Evolutionary conservation across 2,888 invertebrate genomes (phyloP), one percentile per base, ranked within the genome.

Genomic region (Agriopis aurantiaria): DNA sequence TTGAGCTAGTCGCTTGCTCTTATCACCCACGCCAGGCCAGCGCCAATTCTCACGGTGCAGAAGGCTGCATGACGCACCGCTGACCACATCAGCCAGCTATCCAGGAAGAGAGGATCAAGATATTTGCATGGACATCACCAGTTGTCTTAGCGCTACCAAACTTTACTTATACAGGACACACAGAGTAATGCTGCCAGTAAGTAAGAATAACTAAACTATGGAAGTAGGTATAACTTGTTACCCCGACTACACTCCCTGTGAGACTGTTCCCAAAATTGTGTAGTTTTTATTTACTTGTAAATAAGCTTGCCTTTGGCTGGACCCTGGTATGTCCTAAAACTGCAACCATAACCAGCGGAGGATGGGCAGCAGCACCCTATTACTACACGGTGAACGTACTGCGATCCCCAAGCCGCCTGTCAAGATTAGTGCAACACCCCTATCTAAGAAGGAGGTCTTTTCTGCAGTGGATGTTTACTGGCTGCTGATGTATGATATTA

Each of bases 31-130:
- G 61, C 77, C 76, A 73, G 58, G 46, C 71, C n/a, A 67, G 71
- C 71, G 60, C 61, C 63, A 74, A 75, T 73, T 79, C 76, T 84
- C 78, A 78, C 75, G 76, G 74, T 74, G 75, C 65, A 76, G 78
- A 81, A 82, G 81, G 80, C 75, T 80, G 81, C 68, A 78, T 88
- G 88, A 88, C 87, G 81, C 87, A 87, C 45, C 68, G 80, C 85
- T 91, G 90, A 90, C 86, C 84, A 78, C 88, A 90, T 90, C 85
- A 82, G 72, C 76, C 80, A 83, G 82, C 81, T 88, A 86, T 86
- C 85, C 88, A 90, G 91, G 91, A 91, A 90, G 88, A 84, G 77
- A 76, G 87, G 90, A 88, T 91, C 57, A 48, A 66, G 33, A 48
- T 69, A 17, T 66, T 58, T 58, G 57, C 65, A 40, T 58, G 17